Percentiles rank a stretch among this genome's conserved stretches.
Conservation (phyloP, 2,797 vertebrate species). For the Ibycter americanus region DNA sequence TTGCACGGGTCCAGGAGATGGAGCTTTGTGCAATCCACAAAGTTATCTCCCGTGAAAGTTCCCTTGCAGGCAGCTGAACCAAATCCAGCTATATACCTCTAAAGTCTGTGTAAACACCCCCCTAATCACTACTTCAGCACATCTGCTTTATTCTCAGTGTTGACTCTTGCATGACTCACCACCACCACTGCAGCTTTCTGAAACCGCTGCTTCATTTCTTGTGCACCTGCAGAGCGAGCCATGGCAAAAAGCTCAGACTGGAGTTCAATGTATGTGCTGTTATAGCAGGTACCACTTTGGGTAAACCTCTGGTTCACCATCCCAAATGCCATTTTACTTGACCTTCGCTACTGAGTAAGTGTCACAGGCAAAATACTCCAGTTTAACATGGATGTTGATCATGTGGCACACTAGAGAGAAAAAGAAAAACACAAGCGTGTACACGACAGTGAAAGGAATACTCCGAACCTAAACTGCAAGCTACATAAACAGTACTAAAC, state of each 20-base stretch:
- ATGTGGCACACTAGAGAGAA: accelerated
- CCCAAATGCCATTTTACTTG: neutral
- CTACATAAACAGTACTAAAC: neutral
- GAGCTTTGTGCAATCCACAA: neutral
- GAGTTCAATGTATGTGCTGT: accelerated
- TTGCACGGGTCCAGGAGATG: neutral
- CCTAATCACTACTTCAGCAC: neutral
- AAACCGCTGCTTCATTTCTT: neutral
- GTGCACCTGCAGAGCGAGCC: neutral
- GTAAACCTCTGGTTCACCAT: neutral
- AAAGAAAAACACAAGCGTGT: accelerated
- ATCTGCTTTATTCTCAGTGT: neutral
- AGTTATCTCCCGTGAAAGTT: neutral
- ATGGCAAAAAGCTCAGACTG: neutral
- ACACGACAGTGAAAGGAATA: neutral
- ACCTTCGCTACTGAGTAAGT: neutral
- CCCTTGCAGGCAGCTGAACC: neutral
- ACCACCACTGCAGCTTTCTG: neutral
- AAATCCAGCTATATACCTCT: neutral
- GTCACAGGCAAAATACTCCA: neutral
- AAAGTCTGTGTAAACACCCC: neutral
- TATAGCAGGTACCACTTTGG: accelerated
- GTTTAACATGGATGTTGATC: neutral
- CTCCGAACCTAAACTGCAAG: neutral
- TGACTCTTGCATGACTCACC: neutral